Conservation (phyloP, 2,888 invertebrate species). For the Netelia virgata region DNA sequence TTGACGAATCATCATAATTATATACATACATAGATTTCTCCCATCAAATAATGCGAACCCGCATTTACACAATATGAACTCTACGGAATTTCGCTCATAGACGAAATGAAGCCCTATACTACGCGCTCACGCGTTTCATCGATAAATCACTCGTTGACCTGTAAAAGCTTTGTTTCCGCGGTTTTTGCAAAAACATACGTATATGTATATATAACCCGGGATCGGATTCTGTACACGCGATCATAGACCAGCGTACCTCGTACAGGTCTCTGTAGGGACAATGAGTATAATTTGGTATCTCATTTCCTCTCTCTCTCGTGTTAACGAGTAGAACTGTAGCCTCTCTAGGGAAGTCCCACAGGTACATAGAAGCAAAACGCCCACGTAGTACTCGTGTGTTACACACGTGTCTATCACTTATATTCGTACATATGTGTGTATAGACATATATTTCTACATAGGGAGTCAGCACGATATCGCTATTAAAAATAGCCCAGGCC, state of each 20-base stretch:
- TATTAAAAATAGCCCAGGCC: conserved; percentile 77
- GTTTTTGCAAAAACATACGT: not conserved
- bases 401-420: not conserved
- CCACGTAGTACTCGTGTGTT: conserved; percentile 1
- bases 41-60: not conserved
- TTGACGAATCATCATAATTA: not conserved
- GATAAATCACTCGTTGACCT: conserved; percentile 42
- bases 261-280: not conserved
- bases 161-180: not conserved
- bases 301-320: not conserved
- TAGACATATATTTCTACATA: not conserved
- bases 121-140: conserved; percentile 25
- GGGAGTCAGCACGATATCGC: conserved; percentile 61
- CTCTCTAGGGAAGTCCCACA: conserved; percentile 39
- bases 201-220: not conserved
- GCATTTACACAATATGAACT: not conserved
- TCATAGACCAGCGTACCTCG: not conserved
- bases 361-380: conserved; percentile 29
- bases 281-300: not conserved
- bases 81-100: conserved; percentile 7
- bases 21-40: not conserved
- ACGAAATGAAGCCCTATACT: conserved; percentile 26
- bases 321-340: not conserved
- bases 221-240: not conserved
- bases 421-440: not conserved